Base-by-base conservation (phyloP, 2,113 vertebrate genomes). In the Rhombomys opimus region DNA sequence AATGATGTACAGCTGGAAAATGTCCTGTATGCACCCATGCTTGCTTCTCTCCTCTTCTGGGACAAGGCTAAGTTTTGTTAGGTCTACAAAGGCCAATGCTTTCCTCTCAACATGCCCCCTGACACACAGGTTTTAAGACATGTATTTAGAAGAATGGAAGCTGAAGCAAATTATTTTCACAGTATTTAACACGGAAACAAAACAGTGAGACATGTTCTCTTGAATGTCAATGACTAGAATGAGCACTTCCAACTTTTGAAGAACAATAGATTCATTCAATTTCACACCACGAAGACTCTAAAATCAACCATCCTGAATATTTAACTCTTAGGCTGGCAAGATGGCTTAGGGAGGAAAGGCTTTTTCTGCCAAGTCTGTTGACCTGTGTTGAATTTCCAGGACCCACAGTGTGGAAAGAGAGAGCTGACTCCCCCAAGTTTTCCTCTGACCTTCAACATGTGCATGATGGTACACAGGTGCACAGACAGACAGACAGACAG, bases 81-180 rank as follows among this genome's bases (percentile, higher is more conserved):
- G 4, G 38, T 17, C 38, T 54, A 54, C 46, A 10, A 59, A 72
- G n/a, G 15, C 54, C 82, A 10, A 15, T 25, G 23, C 18, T 30
- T 32, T 38, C 72, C 72, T 10, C 72, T 38, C 38, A 6, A 82
- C 1, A 59, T 5, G 22, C 27, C 59, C 59, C 38, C 1, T 50
- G 41, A 4, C 0, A 7, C 22, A 57, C 7, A 3, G 7, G 7
- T n/a, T 82, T 86, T 30, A 78, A 97, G n/a, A 75, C 35, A 54
- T 13, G 27, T 65, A 84, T 82, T 67, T 95, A 63, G 32, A 78
- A 96, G 30, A 68, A 75, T 4, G 5, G 8, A 18, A 89, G 50
- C 50, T 63, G 50, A 87, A 90, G 63, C 52, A 73, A 91, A 63
- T 63, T n/a, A 85, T 70, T 76, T 70, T 89, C 90, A 89, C 81